Base-by-base conservation (phyloP, 2,888 invertebrate genomes). In the Argyra leucocephala region DNA sequence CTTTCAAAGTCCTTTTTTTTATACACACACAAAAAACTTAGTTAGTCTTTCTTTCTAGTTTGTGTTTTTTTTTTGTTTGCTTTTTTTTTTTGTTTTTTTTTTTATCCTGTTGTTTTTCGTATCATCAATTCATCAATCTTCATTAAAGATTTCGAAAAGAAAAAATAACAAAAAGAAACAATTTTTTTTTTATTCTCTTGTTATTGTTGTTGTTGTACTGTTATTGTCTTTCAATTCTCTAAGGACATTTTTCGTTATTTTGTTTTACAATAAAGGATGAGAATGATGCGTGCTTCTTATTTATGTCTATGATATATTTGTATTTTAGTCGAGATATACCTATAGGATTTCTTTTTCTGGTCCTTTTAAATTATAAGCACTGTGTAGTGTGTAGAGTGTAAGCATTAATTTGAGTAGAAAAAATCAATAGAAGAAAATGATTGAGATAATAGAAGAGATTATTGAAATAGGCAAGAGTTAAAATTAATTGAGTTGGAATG, bases 41-140 rank as follows among this genome's bases (percentile, higher is more conserved):
- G 31, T 31, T 31, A 4, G 1, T 31, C 31, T 31, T 12, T 12
- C 31, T 31, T 12, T 7, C 31, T 31, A 7, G 12, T 31, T 31
- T 31, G 7, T 48, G 4, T n/a, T 48, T 15, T 48, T 12, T 48
- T 48, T 48, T n/a, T 48, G 18, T 18, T 48, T 48, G 12, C 12
- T 48, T 48, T 18, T n/a, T n/a, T n/a, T 48, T 48, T 48, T n/a
- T 48, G 18, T 15, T 48, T 18, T 37, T 37, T 48, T 48, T 18
- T 7, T 31, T 31, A 31, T 48, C 18, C 15, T 3, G 15, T 48
- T 48, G 48, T 48, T 48, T 48, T 48, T 48, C 7, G n/a, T 48
- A 48, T 48, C 48, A 48, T 48, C 48, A 48, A 48, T 48, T 48
- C 48, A 48, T 48, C 48, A 48, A 48, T 48, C 48, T 48, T 48